Conservation (phyloP, 1,140 invertebrate species). For the Papilio machaon region DNA sequence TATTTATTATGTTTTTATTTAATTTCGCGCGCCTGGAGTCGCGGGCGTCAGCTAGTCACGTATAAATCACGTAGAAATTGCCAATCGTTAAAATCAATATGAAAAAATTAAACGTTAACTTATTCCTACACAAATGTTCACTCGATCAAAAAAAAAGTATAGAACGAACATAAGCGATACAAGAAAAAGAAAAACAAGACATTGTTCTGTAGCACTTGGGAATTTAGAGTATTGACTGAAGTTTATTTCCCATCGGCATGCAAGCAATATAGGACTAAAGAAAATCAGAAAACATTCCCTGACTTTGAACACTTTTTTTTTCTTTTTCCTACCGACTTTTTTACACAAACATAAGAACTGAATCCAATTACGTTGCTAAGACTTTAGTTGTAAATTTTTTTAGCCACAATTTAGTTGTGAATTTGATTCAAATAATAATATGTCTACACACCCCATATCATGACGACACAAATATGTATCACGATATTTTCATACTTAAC, state of each 20-base stretch:
- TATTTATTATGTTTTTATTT: too few relatives aligned
- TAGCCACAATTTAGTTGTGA: too few relatives aligned
- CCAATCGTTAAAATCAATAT: background rate
- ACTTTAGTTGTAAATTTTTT: too few relatives aligned
- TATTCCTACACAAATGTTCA: background rate
- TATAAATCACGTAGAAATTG: too few relatives aligned
- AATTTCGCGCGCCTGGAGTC: too few relatives aligned
- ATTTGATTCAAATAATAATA: too few relatives aligned
- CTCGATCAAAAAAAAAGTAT: background rate
- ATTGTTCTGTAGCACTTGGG: constrained; percentile 4
- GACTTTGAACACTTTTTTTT: background rate
- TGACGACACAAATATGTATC: too few relatives aligned
- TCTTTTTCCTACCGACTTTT: background rate
- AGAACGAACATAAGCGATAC: background rate
- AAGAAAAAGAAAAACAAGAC: constrained; percentile 5
- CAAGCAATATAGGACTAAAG: background rate
- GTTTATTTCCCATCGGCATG: constrained; percentile 12
- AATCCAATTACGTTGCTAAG: too few relatives aligned
- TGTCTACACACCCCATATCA: too few relatives aligned
- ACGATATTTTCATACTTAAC: too few relatives aligned
- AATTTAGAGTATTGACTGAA: constrained; percentile 2
- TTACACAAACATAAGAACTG: too few relatives aligned
- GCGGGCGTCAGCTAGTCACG: too few relatives aligned
- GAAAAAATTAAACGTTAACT: background rate
- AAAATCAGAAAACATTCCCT: constrained; percentile 16